These are phyloP conservation scores for Hylaeus anthracinus DNA, from an alignment of 1,140 invertebrate species.

Conservation along the genomic window DNA sequence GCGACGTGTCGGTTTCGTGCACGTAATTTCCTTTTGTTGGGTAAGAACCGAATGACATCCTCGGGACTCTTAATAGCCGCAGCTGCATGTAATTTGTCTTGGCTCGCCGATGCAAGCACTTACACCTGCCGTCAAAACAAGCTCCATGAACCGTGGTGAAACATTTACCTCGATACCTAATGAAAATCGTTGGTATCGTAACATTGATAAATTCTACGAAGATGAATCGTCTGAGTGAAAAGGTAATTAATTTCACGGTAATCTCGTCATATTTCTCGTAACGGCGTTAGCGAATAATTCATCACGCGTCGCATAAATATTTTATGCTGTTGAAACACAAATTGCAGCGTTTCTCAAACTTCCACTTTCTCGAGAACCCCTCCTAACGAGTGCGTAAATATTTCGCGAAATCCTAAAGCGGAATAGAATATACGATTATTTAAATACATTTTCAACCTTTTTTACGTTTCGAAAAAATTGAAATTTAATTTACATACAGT, in stretches of 20 bases:
- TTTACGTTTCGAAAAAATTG: too few species aligned
- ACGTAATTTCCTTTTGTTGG: neutral
- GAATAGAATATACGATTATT: too few species aligned
- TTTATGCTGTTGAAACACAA: too few species aligned
- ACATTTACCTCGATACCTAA: neutral
- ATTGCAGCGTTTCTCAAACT: too few species aligned
- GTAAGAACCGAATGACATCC: neutral
- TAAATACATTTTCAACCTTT: too few species aligned
- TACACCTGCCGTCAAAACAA: slow-evolving; percentile 8
- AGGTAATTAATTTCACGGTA: neutral
- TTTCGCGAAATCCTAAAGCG: too few species aligned
- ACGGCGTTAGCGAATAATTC: neutral
- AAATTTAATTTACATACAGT: too few species aligned
- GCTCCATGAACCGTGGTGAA: neutral
- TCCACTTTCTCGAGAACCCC: too few species aligned
- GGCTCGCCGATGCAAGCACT: neutral
- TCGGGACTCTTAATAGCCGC: neutral
- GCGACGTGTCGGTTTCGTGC: too few species aligned
- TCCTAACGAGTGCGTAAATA: too few species aligned
- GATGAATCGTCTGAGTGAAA: neutral
- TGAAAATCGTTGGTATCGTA: neutral
- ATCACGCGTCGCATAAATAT: neutral
- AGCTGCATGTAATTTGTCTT: slow-evolving; percentile 23
- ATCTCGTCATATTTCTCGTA: neutral
- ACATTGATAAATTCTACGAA: neutral